Percentiles rank a stretch among this genome's conserved stretches.
phyloP scores from a whole-genome alignment of 2,113 vertebrate species.

The Nyctibius bracteatus region DNA sequence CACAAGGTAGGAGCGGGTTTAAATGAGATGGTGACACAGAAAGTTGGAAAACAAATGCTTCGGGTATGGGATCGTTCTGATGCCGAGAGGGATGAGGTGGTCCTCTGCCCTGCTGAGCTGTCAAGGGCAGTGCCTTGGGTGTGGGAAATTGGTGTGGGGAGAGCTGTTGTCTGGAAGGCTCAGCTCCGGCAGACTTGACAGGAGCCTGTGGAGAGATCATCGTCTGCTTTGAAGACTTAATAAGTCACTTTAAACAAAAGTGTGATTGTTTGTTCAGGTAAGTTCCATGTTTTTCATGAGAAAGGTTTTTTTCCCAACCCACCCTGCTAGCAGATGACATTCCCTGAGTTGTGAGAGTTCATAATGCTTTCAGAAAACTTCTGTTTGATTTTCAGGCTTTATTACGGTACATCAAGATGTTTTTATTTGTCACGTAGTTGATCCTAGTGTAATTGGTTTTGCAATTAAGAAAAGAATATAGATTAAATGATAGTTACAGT shows the following conservation, averaged over 20 bases:
- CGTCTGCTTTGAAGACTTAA: not conserved
- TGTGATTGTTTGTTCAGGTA: not conserved
- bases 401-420: not conserved
- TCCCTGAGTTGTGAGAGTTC: not conserved
- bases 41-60: slow-evolving; percentile 67
- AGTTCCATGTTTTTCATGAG: not conserved
- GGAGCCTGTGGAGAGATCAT: not conserved
- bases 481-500: not conserved
- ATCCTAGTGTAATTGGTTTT: not conserved
- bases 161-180: not conserved
- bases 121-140: rapidly evolving
- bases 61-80: slow-evolving; percentile 18
- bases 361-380: not conserved
- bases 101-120: not conserved
- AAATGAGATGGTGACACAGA: slow-evolving; percentile 71
- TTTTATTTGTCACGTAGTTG: not conserved
- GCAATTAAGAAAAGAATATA: not conserved
- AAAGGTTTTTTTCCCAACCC: not conserved
- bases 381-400: not conserved
- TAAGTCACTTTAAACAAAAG: not conserved
- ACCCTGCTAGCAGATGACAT: not conserved
- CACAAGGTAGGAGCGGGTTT: slow-evolving; percentile 78
- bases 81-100: not conserved
- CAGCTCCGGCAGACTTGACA: not conserved
- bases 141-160: not conserved